Percentiles rank a stretch among this genome's conserved stretches.
Evolutionary conservation across 2,797 vertebrate species (phyloP).

Genomic region (Rhinophrynus dorsalis): DNA sequence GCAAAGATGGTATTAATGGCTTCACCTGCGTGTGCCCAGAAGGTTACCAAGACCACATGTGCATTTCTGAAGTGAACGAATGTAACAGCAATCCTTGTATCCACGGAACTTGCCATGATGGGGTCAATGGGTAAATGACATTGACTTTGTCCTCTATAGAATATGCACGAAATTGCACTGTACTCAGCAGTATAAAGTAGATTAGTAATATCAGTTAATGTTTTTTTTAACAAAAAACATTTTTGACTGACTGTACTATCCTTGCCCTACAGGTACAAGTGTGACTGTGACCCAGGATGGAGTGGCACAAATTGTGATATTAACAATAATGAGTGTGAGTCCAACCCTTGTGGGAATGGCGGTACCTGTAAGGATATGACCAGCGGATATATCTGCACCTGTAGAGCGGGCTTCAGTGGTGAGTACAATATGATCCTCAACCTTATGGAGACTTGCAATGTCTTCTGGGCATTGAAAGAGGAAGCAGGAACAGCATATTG

Average conservation of each 20-base stretch:
- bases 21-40: conserved; percentile 88
- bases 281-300: conserved; percentile 90
- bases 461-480: background rate
- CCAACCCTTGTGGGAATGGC: conserved; percentile 91
- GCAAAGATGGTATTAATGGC: conserved; percentile 83
- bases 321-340: conserved; percentile 94
- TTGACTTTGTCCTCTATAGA: background rate
- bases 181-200: too few species aligned
- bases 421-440: too few species aligned
- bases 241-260: too few species aligned
- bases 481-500: background rate
- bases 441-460: too few species aligned
- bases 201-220: too few species aligned
- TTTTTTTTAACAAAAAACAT: too few species aligned
- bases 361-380: conserved; percentile 96
- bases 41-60: conserved; percentile 87
- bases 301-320: conserved; percentile 90
- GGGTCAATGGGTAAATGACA: conserved; percentile 81
- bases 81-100: conserved; percentile 93
- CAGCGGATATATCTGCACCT: conserved; percentile 90
- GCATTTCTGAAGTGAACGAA: conserved; percentile 92
- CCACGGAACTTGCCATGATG: conserved; percentile 86
- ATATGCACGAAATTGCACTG: too few species aligned
- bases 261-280: conserved; percentile 78
- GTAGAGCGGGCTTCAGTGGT: conserved; percentile 90